A percentile compares a stretch with the other conserved stretches of the same genome.
These are phyloP conservation scores for Sander lucioperca DNA, from an alignment of 2,113 vertebrate genomes.

Conservation along the genomic window DNA sequence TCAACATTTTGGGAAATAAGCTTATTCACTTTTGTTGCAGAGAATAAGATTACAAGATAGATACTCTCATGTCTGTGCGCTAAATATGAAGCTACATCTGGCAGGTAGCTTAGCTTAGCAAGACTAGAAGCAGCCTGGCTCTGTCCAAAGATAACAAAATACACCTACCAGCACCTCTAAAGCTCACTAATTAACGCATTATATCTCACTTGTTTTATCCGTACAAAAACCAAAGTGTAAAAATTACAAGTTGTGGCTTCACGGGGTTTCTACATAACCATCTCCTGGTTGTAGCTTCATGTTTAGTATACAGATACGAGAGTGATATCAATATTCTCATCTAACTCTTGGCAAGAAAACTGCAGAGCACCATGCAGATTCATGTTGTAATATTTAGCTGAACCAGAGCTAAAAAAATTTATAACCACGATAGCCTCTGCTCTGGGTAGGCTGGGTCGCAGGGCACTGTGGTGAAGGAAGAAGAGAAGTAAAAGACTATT, in stretches of 20 bases:
- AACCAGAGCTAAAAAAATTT: neutral
- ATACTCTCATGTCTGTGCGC: neutral
- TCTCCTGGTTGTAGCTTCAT: neutral
- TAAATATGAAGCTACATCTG: neutral
- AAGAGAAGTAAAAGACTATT: slow-evolving; percentile 21
- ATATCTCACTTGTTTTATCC: neutral
- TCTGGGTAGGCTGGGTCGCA: slow-evolving; percentile 22
- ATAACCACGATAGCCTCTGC: neutral
- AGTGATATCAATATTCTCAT: neutral
- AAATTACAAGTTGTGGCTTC: neutral
- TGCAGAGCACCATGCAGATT: neutral
- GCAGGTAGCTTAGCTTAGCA: neutral
- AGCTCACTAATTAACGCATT: too few relatives aligned
- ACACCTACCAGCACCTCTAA: neutral
- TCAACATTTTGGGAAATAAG: neutral
- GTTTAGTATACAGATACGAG: neutral
- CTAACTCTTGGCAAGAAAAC: neutral
- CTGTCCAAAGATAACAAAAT: neutral
- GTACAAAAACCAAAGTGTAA: neutral
- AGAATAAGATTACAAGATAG: neutral
- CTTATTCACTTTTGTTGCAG: neutral
- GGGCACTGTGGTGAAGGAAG: slow-evolving; percentile 10
- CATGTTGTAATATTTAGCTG: neutral
- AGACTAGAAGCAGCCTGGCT: neutral
- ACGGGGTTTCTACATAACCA: neutral